Evolutionary conservation across 1,140 invertebrate genomes (phyloP).

Genomic region (Anoplophora glabripennis): DNA sequence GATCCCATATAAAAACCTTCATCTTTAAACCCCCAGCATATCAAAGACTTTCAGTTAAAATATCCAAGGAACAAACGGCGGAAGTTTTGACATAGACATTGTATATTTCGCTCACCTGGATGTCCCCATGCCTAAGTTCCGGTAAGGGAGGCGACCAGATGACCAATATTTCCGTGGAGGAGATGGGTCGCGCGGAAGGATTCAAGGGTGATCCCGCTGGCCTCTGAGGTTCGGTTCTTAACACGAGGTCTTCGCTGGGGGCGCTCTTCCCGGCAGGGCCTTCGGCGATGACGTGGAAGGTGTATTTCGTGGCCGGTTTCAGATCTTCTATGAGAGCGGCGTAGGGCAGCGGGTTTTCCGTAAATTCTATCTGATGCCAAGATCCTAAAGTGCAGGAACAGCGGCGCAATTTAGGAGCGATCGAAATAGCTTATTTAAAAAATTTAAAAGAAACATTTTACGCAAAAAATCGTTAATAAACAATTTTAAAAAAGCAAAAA

Average conservation of each 20-base stretch:
- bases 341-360: conserved; percentile 58
- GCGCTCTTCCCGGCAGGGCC: conserved; percentile 71
- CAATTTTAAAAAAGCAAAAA: too few species aligned
- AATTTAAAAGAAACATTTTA: too few species aligned
- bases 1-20: too few species aligned
- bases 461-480: too few species aligned
- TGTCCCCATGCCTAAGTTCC: conserved; percentile 69
- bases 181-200: conserved; percentile 66
- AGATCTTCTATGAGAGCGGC: conserved; percentile 66
- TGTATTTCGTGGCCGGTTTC: conserved; percentile 75
- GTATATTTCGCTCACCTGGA: conserved; percentile 49
- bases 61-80: too few species aligned
- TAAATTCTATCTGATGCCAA: conserved; percentile 67
- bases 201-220: conserved; percentile 72
- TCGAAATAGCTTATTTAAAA: too few species aligned
- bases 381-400: conserved; percentile 45
- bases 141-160: conserved; percentile 71
- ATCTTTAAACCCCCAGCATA: too few species aligned
- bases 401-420: too few species aligned
- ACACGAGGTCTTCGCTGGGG: conserved; percentile 65
- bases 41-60: too few species aligned
- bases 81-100: neutral
- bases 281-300: conserved; percentile 71
- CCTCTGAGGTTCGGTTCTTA: conserved; percentile 73
- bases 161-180: conserved; percentile 73